phyloP scores from a whole-genome alignment of 2,888 invertebrate species.

The Brachyptera putata region DNA sequence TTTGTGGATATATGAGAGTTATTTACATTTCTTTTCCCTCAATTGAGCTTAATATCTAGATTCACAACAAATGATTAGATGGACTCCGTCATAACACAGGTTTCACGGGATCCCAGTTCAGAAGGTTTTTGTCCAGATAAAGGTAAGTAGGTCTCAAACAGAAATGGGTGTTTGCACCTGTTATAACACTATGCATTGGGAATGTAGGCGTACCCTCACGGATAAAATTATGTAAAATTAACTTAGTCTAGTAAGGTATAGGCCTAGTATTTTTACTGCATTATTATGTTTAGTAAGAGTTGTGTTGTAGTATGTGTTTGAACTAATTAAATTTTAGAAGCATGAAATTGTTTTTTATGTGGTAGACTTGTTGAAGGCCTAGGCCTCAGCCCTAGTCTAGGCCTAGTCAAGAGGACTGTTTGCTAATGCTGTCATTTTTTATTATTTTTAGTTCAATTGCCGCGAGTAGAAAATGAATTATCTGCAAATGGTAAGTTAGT shows the following conservation, averaged over 20 bases:
- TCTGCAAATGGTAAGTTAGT: constrained; percentile 34
- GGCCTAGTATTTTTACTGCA: too few relatives aligned
- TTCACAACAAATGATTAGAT: constrained; percentile 66
- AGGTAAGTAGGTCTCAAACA: constrained; percentile 64
- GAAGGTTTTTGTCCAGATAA: constrained; percentile 88
- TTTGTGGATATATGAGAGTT: constrained; percentile 32
- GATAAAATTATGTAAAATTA: too few relatives aligned
- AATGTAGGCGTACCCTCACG: constrained; percentile 8
- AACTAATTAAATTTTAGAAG: too few relatives aligned
- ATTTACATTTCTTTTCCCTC: constrained; percentile 31
- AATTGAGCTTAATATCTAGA: constrained; percentile 32
- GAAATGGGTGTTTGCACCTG: constrained; percentile 34
- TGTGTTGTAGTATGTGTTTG: too few relatives aligned
- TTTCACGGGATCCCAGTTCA: constrained; percentile 93
- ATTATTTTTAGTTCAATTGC: constrained; percentile 38
- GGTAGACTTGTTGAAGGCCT: not conserved
- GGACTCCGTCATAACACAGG: constrained; percentile 99
- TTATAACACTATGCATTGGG: constrained; percentile 14
- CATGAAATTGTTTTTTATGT: too few relatives aligned
- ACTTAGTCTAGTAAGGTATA: too few relatives aligned
- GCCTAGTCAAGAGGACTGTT: not conserved
- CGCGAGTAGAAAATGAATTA: constrained; percentile 45
- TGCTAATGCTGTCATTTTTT: constrained; percentile 21
- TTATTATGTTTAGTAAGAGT: too few relatives aligned
- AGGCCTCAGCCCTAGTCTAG: not conserved